Evolutionary conservation across 2,113 vertebrate species (phyloP).

Genomic region (Lichenostomus cassidix): DNA sequence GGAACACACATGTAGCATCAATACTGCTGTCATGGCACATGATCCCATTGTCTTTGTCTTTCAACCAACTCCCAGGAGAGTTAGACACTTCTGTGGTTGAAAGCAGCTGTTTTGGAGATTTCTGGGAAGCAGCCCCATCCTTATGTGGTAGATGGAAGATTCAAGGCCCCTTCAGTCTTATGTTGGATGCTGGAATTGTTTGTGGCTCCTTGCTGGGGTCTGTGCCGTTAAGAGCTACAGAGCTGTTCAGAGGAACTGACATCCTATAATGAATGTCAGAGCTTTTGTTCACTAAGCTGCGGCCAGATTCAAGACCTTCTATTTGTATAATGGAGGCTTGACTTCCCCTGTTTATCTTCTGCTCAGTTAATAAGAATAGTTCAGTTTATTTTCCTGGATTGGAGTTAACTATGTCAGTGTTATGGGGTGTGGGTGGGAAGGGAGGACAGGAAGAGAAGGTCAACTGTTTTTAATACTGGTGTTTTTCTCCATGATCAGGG

Average conservation of each 20-base stretch:
- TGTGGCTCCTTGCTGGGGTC: not conserved
- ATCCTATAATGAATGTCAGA: not conserved
- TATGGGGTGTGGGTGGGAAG: not conserved
- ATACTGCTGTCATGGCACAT: not conserved
- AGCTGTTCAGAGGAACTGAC: not conserved
- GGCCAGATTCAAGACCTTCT: not conserved
- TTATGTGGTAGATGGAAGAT: not conserved
- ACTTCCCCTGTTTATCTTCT: not conserved
- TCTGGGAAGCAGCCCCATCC: not conserved
- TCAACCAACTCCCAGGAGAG: not conserved
- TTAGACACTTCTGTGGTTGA: not conserved
- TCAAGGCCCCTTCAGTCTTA: fast-evolving
- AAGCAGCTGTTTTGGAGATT: not conserved
- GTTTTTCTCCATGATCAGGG: not conserved
- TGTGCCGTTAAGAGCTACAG: not conserved
- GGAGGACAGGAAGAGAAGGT: not conserved
- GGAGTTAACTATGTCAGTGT: not conserved
- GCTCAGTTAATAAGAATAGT: not conserved
- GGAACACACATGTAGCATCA: not conserved
- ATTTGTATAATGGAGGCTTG: not conserved
- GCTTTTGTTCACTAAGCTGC: not conserved
- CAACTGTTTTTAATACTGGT: not conserved
- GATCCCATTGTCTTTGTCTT: not conserved
- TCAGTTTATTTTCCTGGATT: not conserved
- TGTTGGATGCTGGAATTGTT: not conserved